A percentile compares a stretch with the other conserved stretches of the same genome.
Evolutionary conservation across 2,113 vertebrate species (phyloP).

Genomic region (Xenus cinereus): DNA sequence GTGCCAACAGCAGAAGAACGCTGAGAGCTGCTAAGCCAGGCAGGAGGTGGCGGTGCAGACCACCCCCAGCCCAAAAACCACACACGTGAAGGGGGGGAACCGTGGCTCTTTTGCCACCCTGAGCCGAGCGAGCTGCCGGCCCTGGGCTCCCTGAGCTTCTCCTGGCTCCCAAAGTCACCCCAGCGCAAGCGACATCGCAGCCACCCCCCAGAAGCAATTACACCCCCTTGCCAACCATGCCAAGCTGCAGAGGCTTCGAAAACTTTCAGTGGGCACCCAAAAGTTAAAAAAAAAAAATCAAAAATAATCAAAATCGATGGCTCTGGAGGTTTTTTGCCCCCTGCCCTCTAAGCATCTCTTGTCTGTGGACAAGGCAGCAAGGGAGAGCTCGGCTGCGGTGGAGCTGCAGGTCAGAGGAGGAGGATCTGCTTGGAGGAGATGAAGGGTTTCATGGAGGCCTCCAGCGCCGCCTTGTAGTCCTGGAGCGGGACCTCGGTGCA

Average conservation of each 20-base stretch:
- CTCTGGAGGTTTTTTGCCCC: not conserved
- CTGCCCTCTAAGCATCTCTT: not conserved
- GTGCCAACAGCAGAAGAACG: not conserved
- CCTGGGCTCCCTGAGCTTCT: not conserved
- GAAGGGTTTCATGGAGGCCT: slow-evolving; percentile 82
- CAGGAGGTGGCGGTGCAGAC: accelerated
- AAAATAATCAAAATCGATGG: not conserved
- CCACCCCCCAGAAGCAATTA: not conserved
- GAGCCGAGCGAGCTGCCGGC: accelerated
- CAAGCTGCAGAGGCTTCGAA: not conserved
- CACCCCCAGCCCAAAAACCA: not conserved
- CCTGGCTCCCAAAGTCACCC: not conserved
- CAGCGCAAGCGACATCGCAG: accelerated
- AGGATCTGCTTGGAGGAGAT: slow-evolving; percentile 88
- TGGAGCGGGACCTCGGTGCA: slow-evolving; percentile 79
- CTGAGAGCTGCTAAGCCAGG: not conserved
- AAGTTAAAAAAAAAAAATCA: not conserved
- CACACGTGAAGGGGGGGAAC: accelerated
- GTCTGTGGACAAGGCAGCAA: not conserved
- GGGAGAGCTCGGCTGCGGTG: not conserved
- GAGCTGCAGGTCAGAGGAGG: slow-evolving; percentile 75
- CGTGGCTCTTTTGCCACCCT: not conserved
- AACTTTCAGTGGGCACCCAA: not conserved
- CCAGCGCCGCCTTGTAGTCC: slow-evolving; percentile 81
- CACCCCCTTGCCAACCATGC: accelerated